A percentile compares a stretch with the other conserved stretches of the same genome.
phyloP scores from a whole-genome alignment of 2,888 invertebrate genomes.

The Lamellibrachia columna region DNA sequence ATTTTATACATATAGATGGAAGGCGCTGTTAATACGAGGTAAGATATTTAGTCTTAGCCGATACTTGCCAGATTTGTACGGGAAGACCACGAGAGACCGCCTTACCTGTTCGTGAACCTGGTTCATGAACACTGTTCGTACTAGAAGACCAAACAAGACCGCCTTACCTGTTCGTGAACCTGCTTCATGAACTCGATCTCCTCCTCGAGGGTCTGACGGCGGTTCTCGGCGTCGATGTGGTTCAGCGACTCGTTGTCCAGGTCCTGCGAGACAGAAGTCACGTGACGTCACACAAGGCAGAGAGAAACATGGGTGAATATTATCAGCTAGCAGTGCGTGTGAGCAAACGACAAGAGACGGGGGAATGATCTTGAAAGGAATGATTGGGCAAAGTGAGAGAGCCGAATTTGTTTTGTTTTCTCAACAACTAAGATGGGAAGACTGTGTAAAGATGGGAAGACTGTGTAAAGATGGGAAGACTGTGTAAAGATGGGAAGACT shows the following conservation, averaged over 20 bases:
- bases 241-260: slow-evolving; percentile 68
- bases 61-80: not conserved
- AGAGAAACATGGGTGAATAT: not conserved
- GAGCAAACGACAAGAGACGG: not conserved
- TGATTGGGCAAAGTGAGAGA: too few species aligned
- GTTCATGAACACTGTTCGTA: too few species aligned
- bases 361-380: too few species aligned
- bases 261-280: slow-evolving; percentile 55
- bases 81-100: not conserved
- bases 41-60: not conserved
- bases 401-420: too few species aligned
- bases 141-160: not conserved
- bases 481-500: too few species aligned
- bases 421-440: too few species aligned
- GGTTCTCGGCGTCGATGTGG: slow-evolving; percentile 68
- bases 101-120: too few species aligned
- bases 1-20: too few species aligned
- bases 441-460: too few species aligned
- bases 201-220: slow-evolving; percentile 68
- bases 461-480: too few species aligned
- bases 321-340: not conserved
- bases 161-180: slow-evolving; percentile 67
- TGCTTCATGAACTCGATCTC: slow-evolving; percentile 69
- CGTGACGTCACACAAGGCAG: not conserved
- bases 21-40: too few species aligned